Percentiles rank a stretch among this genome's conserved stretches.
phyloP scores from a whole-genome alignment of 2,113 vertebrate species.

The Phaethon lepturus region DNA sequence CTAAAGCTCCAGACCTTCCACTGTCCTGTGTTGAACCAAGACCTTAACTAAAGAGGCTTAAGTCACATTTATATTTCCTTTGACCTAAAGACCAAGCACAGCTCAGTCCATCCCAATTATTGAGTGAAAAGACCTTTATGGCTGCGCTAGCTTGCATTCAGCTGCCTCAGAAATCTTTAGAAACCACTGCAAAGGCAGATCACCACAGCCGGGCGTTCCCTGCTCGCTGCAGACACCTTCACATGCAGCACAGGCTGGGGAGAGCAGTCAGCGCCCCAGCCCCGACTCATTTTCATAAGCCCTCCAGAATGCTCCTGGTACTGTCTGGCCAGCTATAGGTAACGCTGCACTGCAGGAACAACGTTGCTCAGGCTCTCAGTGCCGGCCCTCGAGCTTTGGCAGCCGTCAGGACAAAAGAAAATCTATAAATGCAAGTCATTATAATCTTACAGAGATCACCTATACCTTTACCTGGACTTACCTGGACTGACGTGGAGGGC shows the following conservation, averaged over 20 bases:
- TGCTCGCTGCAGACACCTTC: background rate
- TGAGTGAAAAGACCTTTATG: background rate
- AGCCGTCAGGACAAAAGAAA: background rate
- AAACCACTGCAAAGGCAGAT: background rate
- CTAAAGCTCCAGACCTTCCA: background rate
- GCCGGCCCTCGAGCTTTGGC: background rate
- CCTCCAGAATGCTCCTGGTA: background rate
- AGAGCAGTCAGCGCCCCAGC: background rate
- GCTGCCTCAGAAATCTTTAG: background rate
- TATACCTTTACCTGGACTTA: slow-evolving; percentile 43
- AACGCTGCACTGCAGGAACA: slow-evolving; percentile 6
- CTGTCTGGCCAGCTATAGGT: background rate
- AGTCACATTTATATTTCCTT: slow-evolving; percentile 7
- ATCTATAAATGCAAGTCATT: background rate
- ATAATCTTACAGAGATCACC: background rate
- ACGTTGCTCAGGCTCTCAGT: background rate
- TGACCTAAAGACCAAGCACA: background rate
- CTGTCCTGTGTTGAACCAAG: background rate
- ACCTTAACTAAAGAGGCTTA: slow-evolving; percentile 16
- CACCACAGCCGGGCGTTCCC: background rate
- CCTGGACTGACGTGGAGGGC: slow-evolving; percentile 37
- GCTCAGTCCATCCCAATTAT: background rate
- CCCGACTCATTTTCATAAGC: background rate
- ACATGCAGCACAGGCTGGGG: background rate
- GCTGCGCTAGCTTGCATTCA: background rate